Evolutionary conservation across 2,797 vertebrate species (phyloP), one percentile per base, ranked within the genome.

Genomic region (Enteromius unitaeniatus): DNA sequence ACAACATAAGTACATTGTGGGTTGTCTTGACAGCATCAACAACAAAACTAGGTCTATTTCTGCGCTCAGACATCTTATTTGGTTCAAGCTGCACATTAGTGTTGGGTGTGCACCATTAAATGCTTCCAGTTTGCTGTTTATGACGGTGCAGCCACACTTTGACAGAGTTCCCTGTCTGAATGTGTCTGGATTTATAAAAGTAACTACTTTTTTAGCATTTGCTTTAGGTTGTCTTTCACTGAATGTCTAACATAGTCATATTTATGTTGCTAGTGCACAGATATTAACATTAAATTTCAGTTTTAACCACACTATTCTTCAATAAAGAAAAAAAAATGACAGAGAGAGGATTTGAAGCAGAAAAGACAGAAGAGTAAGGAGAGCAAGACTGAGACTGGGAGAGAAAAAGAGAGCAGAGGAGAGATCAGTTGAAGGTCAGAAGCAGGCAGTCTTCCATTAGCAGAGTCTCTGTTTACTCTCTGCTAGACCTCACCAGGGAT

Each of bases 381-480:
- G 77, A 79, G 34, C 28, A 31, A 81, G 51, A 79, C 51, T 13
- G 58, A 81, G 34, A 65, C 55, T 17, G 65, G 74, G 73, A 60
- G 42, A 84, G 3, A 58, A 31, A 78, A 13, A 81, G 74, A 70
- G 62, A 70, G 76, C 15, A 23, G 70, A 17, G 75, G 15, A 74
- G 86, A 87, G 89, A 87, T 40, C 58, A 88, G 91, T 90, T 95
- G 91, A 95, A 95, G 94, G 91, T 93, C 91, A 93, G 81, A 91
- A 86, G 89, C 88, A 78, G 81, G 84, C 87, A 81, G 89, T 88
- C 90, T 92, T 94, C 94, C 78, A 89, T 95, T 95, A 95, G 92
- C 92, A 93, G 91, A 84, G 89, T 88, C 91, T 92, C 89, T 94
- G 91, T 95, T 95, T 94, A 93, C 93, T 89, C 88, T 88, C 82